These are phyloP conservation scores for Zosterops pallidus DNA, from an alignment of 2,113 vertebrate species.

Conservation along the genomic window DNA sequence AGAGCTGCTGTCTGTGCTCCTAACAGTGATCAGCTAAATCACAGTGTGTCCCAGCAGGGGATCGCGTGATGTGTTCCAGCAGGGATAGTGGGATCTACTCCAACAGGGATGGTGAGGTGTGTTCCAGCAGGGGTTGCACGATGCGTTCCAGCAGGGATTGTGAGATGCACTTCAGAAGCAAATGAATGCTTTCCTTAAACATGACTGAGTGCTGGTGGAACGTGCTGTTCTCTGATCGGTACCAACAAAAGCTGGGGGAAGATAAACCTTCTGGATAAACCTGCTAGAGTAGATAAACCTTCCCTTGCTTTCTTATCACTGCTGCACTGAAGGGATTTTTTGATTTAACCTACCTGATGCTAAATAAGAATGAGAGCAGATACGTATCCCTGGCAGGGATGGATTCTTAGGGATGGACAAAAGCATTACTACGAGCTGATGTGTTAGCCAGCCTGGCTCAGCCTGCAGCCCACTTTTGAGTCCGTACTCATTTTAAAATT, in stretches of 20 bases:
- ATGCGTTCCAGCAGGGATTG: background rate
- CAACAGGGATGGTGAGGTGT: background rate
- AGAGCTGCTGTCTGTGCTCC: fast-evolving
- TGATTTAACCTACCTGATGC: background rate
- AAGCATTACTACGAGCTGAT: fast-evolving
- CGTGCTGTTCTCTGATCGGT: background rate
- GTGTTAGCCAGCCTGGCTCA: fast-evolving
- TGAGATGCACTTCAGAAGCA: fast-evolving
- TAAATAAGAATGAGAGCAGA: background rate
- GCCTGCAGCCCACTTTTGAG: background rate
- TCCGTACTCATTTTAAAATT: background rate
- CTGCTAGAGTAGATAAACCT: background rate
- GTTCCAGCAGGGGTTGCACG: background rate
- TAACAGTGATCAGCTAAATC: too few species aligned
- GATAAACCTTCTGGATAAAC: background rate
- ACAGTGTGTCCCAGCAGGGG: background rate
- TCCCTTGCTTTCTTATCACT: background rate
- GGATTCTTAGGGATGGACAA: too few species aligned
- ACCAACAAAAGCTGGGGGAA: background rate
- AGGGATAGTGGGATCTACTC: fast-evolving
- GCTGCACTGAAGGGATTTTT: background rate
- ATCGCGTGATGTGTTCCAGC: background rate
- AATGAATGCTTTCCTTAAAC: fast-evolving
- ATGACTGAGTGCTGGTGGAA: fast-evolving
- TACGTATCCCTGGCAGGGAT: fast-evolving